Base-by-base conservation (phyloP, 37 sponge, comb jelly and placozoan genomes). In the Bolinopsis microptera region DNA sequence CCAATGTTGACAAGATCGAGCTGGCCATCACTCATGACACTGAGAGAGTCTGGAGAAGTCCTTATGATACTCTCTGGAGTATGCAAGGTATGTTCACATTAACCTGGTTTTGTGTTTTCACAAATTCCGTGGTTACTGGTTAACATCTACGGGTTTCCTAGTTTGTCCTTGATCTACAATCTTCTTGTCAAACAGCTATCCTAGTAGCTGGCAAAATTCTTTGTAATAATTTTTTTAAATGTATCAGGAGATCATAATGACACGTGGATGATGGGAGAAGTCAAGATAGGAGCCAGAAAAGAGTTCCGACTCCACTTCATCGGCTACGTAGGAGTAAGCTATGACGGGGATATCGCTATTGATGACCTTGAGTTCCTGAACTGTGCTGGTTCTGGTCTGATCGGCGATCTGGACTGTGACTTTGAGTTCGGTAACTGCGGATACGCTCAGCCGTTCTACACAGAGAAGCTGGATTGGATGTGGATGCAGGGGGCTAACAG, bases 371-470 rank as follows among this genome's bases (percentile, higher is more conserved):
- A 72, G 68, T 94, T 94, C 93, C 32, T 69, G 34, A 72, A 69
- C 69, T 93, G 93, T 38, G 76, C 72, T 8, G 77, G 76, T 5
- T 93, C 76, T 18, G 93, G 93, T 38, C 76, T 75, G 22, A 27
- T 74, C 30, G 68, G 68, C 8, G 94, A 35, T 22, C 35, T 32
- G 38, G 90, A 86, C 31, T 94, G 94, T 69, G 94, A 94, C 75
- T 94, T 94, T 35, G 94, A 94, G 76, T 75, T 61, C 48, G 94
- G 83, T 22, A 75, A 75, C 92, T 94, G 94, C 36, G 93, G 76
- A 23, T 76, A 74, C 37, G 40, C 24, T 0, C 83, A 83, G 30
- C 30, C 92, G 24, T 38, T 26, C 31, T 32, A 70, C 68, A 93
- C 72, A 30, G 83, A 93, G 5, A 26, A 30, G 90, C 30, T 86